Percentiles rank a stretch among this genome's conserved stretches.
Evolutionary conservation across 2,888 invertebrate genomes (phyloP).

Genomic region (Drosophila aldrichi): DNA sequence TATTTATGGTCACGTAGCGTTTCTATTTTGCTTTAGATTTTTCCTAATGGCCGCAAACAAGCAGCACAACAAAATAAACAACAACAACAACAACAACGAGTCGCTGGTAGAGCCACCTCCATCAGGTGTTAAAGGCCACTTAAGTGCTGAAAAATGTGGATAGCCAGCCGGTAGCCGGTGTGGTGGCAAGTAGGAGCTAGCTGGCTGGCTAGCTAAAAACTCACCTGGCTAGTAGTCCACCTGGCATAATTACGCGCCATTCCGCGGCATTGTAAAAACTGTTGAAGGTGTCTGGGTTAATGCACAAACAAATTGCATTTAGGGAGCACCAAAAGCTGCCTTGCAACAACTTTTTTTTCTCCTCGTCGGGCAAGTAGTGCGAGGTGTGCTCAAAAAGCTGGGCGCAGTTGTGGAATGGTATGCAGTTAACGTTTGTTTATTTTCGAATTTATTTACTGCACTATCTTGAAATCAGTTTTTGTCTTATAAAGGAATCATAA

Average conservation of each 20-base stretch:
- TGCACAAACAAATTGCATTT: conserved; percentile 61
- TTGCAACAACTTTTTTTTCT: neutral
- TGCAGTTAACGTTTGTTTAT: no score
- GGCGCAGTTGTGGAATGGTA: no score
- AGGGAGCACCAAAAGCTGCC: conserved; percentile 12
- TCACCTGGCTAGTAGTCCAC: conserved; percentile 15
- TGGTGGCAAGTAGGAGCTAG: no score
- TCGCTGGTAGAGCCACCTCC: conserved; percentile 10
- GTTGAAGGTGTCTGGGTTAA: conserved; percentile 54
- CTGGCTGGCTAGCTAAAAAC: neutral
- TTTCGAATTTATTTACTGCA: no score
- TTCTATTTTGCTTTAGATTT: conserved; percentile 62
- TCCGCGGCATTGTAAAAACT: conserved; percentile 31
- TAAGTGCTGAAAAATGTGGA: conserved; percentile 71
- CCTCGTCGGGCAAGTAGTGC: neutral
- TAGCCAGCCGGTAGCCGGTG: neutral
- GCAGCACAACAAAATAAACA: conserved; percentile 40
- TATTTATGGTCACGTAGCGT: conserved; percentile 76
- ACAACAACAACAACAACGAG: conserved; percentile 36
- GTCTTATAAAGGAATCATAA: no score
- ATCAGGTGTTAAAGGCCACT: conserved; percentile 77
- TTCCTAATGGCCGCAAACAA: conserved; percentile 63
- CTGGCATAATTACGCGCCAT: conserved; percentile 63
- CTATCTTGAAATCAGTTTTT: no score
- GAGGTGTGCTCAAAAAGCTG: neutral